Base-by-base conservation (phyloP, 2,797 vertebrate genomes). In the Pangasius krempfi region DNA sequence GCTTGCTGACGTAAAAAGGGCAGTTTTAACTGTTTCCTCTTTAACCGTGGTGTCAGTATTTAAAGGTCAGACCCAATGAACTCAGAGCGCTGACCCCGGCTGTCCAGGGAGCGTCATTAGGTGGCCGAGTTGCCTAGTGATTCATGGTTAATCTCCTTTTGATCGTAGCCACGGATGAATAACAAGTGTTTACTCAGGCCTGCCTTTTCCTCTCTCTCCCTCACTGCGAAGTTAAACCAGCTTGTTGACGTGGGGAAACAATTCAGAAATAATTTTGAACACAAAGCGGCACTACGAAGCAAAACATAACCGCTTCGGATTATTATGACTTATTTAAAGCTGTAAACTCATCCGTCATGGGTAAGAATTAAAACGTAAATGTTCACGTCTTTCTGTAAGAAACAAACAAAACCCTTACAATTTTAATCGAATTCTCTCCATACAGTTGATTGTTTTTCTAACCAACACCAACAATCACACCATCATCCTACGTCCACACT, bases 51-150 rank as follows among this genome's bases (percentile, higher is more conserved):
- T 92, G 94, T 92, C 89, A 88, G 87, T 93, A 94, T 92, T 93
- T 90, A 94, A 93, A 95, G 95, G 94, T 97, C 97, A 97, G 94
- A 94, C 95, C 95, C 95, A 95, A 81, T 3, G 91, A 93, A 94
- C 91, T 93, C 92, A 87, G 91, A 90, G 94, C 88, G 91, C 78
- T 94, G 94, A 95, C 94, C 94, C 94, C 94, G 94, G 93, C 93
- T 94, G 87, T 94, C 94, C 93, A 93, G 94, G 91, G 94, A 95
- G 90, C 93, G 94, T 94, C 94, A 94, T 89, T 91, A 95, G 92
- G 93, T 92, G 89, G 89, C 5, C 1, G 92, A 91, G 84, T 91
- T 94, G 92, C 87, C 93, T 94, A 95, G 95, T 95, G 96, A 96
- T 96, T 94, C 92, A 91, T 92, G 93, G 92, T 94, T 95, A 96